phyloP scores from a whole-genome alignment of 2,797 vertebrate genomes.

The Podargus strigoides region DNA sequence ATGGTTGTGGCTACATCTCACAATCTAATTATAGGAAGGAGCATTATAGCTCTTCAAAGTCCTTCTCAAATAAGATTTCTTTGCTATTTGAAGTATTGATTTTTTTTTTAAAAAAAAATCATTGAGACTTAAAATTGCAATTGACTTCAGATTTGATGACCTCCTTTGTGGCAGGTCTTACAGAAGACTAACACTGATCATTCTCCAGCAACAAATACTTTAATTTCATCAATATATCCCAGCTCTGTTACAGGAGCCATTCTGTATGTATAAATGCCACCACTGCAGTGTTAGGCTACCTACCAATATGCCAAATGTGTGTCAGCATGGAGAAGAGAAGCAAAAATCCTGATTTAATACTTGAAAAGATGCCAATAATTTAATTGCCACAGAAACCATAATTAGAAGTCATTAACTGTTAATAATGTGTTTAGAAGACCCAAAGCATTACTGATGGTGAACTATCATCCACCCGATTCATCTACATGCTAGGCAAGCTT shows the following conservation, averaged over 20 bases:
- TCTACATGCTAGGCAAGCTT: conserved; percentile 40
- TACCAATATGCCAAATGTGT: background rate
- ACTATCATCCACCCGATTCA: conserved; percentile 53
- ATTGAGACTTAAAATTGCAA: background rate
- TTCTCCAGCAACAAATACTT: background rate
- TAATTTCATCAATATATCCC: background rate
- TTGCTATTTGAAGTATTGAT: background rate
- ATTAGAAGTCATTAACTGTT: conserved; percentile 63
- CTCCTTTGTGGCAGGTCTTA: background rate
- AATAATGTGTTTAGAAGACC: conserved; percentile 37
- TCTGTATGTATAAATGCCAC: background rate
- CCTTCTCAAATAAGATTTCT: background rate
- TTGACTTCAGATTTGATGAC: background rate
- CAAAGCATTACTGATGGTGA: conserved; percentile 29
- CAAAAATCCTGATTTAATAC: conserved; percentile 11
- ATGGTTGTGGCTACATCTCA: background rate
- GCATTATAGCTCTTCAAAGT: background rate
- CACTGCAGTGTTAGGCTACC: background rate
- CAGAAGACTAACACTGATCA: background rate
- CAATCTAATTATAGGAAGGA: background rate
- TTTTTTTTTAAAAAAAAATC: background rate
- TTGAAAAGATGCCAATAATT: conserved; percentile 34
- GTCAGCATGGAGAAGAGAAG: background rate
- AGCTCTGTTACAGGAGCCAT: background rate
- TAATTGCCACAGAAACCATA: conserved; percentile 60